Percentiles rank a stretch among this genome's conserved stretches.
phyloP scores from a whole-genome alignment of 2,797 vertebrate species.

The Phoebastria nigripes region DNA sequence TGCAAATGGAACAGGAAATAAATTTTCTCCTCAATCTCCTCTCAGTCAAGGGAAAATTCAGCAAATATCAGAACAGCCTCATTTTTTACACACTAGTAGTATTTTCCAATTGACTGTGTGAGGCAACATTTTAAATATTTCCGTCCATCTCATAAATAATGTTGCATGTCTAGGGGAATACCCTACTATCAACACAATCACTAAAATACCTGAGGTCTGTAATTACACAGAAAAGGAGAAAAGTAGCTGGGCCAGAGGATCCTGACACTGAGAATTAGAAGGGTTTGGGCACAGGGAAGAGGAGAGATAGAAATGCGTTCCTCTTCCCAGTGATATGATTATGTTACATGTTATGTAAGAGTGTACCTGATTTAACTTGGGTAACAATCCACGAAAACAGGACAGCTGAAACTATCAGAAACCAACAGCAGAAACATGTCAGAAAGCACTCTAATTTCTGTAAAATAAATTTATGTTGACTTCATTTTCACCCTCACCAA shows the following conservation, averaged over 20 bases:
- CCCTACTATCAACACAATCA: neutral
- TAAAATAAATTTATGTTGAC: neutral
- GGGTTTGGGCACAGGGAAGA: neutral
- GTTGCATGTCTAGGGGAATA: neutral
- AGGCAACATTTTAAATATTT: neutral
- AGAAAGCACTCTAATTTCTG: neutral
- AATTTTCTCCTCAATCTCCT: neutral
- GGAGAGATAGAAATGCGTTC: neutral
- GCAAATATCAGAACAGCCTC: neutral
- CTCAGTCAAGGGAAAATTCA: neutral
- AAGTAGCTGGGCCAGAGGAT: neutral
- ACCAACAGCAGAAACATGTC: neutral
- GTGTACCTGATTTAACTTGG: neutral
- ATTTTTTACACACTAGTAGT: neutral
- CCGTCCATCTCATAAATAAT: neutral
- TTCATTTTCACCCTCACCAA: neutral
- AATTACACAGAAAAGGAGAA: neutral
- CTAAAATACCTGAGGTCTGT: neutral
- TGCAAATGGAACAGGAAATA: neutral
- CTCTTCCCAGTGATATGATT: neutral
- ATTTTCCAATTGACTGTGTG: neutral
- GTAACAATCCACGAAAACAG: neutral
- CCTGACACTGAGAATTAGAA: neutral
- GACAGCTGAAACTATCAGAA: neutral
- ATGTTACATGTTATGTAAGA: accelerated